Percentiles rank a stretch among this genome's conserved stretches.
These are phyloP conservation scores for Oreochromis mossambicus DNA, from an alignment of 2,797 vertebrate species.

Conservation along the genomic window DNA sequence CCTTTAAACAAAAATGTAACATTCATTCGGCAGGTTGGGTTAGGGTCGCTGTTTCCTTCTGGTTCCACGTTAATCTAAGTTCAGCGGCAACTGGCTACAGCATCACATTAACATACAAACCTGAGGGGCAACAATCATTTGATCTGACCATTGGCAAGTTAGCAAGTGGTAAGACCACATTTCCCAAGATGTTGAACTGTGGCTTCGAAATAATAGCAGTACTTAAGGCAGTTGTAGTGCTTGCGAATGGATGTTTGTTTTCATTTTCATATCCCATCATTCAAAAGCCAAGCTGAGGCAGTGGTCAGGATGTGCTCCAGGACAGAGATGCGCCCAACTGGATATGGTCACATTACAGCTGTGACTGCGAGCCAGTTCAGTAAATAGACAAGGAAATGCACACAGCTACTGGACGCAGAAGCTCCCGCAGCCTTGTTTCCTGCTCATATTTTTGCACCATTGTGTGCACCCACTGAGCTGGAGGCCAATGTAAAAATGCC, in stretches of 20 bases:
- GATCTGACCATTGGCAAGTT: background rate
- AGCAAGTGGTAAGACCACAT: background rate
- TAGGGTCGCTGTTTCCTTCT: background rate
- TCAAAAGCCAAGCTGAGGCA: background rate
- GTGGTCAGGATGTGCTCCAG: constrained; percentile 20
- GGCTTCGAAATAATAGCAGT: background rate
- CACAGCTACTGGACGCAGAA: background rate
- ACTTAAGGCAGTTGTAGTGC: background rate
- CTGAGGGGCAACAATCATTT: background rate
- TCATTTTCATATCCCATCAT: background rate
- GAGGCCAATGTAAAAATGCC: constrained; percentile 22
- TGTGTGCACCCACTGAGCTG: constrained; percentile 22
- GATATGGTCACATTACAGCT: constrained; percentile 28
- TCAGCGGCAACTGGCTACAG: background rate
- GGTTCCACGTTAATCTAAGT: background rate
- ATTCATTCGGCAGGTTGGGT: background rate
- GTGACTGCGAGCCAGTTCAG: background rate
- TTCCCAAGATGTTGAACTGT: background rate
- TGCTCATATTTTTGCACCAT: constrained; percentile 19
- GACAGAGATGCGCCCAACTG: constrained; percentile 16
- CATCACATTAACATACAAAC: background rate
- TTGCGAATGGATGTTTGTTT: background rate
- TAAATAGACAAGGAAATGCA: constrained; percentile 13
- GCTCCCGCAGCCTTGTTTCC: constrained; percentile 4
- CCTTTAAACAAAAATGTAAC: background rate